Evolutionary conservation across 2,113 vertebrate genomes (phyloP).

Genomic region (Carassius carassius): DNA sequence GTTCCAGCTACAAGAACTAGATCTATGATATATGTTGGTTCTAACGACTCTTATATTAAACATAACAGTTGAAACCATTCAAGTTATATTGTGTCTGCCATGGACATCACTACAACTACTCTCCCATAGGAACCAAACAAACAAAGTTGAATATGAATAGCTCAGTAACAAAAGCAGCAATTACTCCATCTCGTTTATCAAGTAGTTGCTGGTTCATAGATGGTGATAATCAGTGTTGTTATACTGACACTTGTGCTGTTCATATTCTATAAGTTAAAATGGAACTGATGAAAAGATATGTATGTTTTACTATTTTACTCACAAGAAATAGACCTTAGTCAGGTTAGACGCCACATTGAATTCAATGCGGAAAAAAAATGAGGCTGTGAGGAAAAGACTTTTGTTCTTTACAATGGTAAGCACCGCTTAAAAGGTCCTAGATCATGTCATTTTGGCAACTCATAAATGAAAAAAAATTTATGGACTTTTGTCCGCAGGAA

Average conservation of each 20-base stretch:
- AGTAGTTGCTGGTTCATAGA: neutral
- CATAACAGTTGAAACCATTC: conserved; percentile 9
- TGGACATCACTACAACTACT: neutral
- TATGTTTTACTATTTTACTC: neutral
- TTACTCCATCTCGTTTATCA: conserved; percentile 20
- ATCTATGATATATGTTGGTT: neutral
- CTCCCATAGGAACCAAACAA: conserved; percentile 54
- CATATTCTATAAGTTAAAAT: neutral
- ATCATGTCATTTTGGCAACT: no score
- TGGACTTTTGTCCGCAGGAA: no score
- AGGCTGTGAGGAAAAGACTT: no score
- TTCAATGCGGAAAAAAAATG: no score
- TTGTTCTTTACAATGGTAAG: no score
- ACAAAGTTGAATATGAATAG: neutral
- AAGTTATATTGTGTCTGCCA: neutral
- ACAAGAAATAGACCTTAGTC: no score
- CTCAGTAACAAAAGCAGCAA: neutral
- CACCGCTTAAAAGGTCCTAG: no score
- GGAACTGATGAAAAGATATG: neutral
- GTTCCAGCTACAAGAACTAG: neutral
- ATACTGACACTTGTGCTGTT: neutral
- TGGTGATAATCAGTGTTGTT: neutral
- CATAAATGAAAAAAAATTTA: no score
- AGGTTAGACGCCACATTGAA: no score
- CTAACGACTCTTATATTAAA: neutral